Conservation (phyloP, 2,797 vertebrate species). For the Urocyon cinereoargenteus region DNA sequence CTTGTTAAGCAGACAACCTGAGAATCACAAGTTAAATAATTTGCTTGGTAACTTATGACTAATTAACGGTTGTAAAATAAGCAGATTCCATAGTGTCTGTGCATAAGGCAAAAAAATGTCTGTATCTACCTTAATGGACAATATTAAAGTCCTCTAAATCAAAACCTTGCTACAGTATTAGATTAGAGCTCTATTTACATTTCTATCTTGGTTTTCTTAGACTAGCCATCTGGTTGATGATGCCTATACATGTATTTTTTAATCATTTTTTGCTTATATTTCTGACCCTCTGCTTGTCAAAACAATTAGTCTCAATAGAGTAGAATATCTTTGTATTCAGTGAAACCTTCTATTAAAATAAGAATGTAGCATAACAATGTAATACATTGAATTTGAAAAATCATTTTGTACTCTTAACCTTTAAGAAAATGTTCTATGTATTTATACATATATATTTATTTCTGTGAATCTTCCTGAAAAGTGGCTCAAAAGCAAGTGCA, state of each 20-base stretch:
- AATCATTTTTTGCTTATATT: background rate
- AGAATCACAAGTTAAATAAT: constrained; percentile 1
- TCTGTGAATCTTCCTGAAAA: background rate
- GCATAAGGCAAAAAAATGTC: background rate
- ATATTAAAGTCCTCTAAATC: background rate
- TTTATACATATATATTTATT: background rate
- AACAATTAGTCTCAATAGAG: background rate
- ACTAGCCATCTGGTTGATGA: background rate
- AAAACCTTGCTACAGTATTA: background rate
- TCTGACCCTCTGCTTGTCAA: background rate
- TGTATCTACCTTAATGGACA: background rate
- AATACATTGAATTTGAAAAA: background rate
- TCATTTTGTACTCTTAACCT: background rate
- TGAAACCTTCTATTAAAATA: background rate
- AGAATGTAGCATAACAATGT: background rate
- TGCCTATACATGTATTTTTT: background rate
- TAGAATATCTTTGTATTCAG: background rate
- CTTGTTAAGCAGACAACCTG: constrained; percentile 16
- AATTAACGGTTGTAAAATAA: background rate
- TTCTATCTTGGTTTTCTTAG: background rate
- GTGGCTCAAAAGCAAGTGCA: background rate
- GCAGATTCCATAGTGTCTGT: background rate
- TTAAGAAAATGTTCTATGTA: background rate
- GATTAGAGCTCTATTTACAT: background rate
- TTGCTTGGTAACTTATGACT: background rate